Conservation (phyloP, 2,797 vertebrate genomes). For the Brachyalestes nurse region DNA sequence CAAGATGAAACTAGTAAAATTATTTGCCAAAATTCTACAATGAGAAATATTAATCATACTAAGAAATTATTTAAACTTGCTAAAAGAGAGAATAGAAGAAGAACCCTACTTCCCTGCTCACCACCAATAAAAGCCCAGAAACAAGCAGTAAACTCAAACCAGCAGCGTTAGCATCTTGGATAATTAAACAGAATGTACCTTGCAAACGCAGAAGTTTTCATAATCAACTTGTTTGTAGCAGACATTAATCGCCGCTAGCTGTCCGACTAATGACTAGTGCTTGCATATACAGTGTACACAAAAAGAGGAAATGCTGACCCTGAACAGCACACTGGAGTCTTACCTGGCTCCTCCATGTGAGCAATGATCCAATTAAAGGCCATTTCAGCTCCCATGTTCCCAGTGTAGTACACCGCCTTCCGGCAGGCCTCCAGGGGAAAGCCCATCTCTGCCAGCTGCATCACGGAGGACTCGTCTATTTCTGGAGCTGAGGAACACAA, state of each 20-base stretch:
- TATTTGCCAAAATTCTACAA: too few species aligned
- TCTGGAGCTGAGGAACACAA: constrained; percentile 84
- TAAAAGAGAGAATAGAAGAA: too few species aligned
- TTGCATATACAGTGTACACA: not conserved
- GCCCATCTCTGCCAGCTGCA: constrained; percentile 99
- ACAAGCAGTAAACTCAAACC: not conserved
- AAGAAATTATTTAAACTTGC: too few species aligned
- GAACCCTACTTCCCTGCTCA: not conserved
- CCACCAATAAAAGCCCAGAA: not conserved
- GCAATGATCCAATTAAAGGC: constrained; percentile 99
- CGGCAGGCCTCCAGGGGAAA: constrained; percentile 96
- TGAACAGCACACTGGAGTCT: constrained; percentile 53
- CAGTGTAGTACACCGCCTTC: constrained; percentile 98
- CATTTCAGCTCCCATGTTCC: constrained; percentile 95
- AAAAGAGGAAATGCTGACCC: constrained; percentile 17
- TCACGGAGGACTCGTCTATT: constrained; percentile 93
- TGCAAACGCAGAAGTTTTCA: not conserved
- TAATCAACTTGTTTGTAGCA: not conserved
- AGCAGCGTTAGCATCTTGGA: not conserved
- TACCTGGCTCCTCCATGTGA: constrained; percentile 98
- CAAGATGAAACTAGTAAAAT: too few species aligned
- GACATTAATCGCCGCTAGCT: not conserved
- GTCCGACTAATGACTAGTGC: not conserved
- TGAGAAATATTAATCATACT: too few species aligned
- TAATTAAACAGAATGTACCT: not conserved